A percentile compares a stretch with the other conserved stretches of the same genome.
Evolutionary conservation across 2,797 vertebrate genomes (phyloP).

Genomic region (Danio kyathit): DNA sequence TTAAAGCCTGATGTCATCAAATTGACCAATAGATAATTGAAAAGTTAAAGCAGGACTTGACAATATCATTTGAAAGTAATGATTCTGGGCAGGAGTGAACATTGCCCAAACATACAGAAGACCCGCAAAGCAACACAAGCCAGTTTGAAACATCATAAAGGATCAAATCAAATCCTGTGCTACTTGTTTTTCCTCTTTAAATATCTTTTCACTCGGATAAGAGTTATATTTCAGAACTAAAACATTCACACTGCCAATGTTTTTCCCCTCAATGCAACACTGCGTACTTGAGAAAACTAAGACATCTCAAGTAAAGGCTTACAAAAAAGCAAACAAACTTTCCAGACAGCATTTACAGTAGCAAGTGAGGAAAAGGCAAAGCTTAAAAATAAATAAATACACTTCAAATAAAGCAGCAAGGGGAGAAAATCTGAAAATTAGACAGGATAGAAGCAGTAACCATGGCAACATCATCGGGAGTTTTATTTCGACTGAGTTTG

Average conservation of each 20-base stretch:
- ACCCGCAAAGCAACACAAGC: too few species aligned
- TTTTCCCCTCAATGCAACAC: neutral
- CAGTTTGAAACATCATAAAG: neutral
- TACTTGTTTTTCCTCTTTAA: neutral
- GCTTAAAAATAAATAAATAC: neutral
- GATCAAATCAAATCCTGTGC: constrained; percentile 2
- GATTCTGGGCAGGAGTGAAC: too few species aligned
- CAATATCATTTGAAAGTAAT: too few species aligned
- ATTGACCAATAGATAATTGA: too few species aligned
- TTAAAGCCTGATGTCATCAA: too few species aligned
- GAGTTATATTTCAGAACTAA: neutral
- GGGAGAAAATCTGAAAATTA: constrained; percentile 8
- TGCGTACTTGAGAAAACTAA: neutral
- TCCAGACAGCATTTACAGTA: constrained; percentile 48
- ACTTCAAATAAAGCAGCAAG: neutral
- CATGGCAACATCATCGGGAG: constrained; percentile 59
- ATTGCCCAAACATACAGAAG: too few species aligned
- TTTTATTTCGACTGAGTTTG: constrained; percentile 55
- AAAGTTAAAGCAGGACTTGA: too few species aligned
- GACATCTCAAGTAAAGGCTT: constrained; percentile 18
- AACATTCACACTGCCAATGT: neutral
- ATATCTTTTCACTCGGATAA: neutral
- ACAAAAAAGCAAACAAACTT: constrained; percentile 39
- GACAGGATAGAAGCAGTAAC: constrained; percentile 49
- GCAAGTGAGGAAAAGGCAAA: neutral